phyloP scores from a whole-genome alignment of 1,140 invertebrate genomes.

The Lasioglossum baleicum region DNA sequence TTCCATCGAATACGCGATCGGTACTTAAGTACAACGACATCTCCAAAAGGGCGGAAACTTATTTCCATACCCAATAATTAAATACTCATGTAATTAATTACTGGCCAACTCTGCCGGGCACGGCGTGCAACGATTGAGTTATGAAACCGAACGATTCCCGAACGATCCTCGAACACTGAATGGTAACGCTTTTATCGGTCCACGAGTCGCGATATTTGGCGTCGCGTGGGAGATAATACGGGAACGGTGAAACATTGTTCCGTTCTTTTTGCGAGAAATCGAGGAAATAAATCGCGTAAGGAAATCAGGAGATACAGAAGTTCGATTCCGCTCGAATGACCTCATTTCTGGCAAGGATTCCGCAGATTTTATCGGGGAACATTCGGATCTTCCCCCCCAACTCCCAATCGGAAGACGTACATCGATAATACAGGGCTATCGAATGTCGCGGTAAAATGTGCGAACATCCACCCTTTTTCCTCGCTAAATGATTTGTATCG shows the following conservation, averaged over 20 bases:
- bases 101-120: too few relatives aligned
- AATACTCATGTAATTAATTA: too few relatives aligned
- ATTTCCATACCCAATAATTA: too few relatives aligned
- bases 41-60: too few relatives aligned
- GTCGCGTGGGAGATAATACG: background rate
- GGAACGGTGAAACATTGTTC: background rate
- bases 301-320: constrained; percentile 30
- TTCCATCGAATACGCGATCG: too few relatives aligned
- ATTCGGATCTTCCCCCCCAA: background rate
- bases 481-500: background rate
- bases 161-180: background rate
- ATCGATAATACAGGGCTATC: constrained; percentile 19
- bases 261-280: background rate
- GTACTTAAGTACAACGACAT: too few relatives aligned
- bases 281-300: constrained; percentile 32
- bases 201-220: background rate
- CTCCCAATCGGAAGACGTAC: background rate
- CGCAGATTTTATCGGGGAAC: constrained; percentile 14
- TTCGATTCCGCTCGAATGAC: constrained; percentile 33
- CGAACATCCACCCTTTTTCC: constrained; percentile 1
- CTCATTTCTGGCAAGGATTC: constrained; percentile 37
- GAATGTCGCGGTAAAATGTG: constrained; percentile 1
- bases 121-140: background rate
- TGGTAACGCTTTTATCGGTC: background rate
- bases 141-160: background rate